phyloP scores from a whole-genome alignment of 2,113 vertebrate genomes.

The Psittacula cyanocephala region DNA sequence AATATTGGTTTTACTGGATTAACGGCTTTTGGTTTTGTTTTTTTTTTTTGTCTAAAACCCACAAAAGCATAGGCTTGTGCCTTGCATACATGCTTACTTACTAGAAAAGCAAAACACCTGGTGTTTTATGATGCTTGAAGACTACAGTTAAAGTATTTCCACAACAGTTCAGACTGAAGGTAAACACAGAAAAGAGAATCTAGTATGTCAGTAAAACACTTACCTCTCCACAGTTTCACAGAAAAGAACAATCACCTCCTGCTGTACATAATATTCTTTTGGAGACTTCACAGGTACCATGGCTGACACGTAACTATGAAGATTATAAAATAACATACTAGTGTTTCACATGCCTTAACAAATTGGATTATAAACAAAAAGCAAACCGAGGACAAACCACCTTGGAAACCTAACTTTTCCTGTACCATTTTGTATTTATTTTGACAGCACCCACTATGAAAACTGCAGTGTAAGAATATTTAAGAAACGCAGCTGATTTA shows the following conservation, averaged over 20 bases:
- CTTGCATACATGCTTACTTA: neutral
- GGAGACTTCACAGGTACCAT: conserved; percentile 99
- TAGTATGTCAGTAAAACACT: neutral
- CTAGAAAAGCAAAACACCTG: neutral
- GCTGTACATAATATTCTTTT: conserved; percentile 96
- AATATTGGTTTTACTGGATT: neutral
- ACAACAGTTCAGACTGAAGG: neutral
- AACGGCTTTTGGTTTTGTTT: accelerated
- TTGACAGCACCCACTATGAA: neutral
- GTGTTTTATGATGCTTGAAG: neutral
- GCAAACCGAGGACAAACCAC: neutral
- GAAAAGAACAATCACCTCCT: conserved; percentile 97
- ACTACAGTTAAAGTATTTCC: neutral
- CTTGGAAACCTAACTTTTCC: neutral
- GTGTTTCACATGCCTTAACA: neutral
- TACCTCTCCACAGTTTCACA: conserved; percentile 98
- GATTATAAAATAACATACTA: accelerated
- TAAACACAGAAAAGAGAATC: neutral
- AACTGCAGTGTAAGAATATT: neutral
- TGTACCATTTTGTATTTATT: neutral
- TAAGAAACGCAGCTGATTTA: neutral
- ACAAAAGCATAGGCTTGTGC: neutral
- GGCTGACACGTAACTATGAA: conserved; percentile 91
- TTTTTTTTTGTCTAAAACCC: neutral
- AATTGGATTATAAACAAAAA: neutral